phyloP scores from a whole-genome alignment of 2,113 vertebrate genomes.

The Coturnix japonica region DNA sequence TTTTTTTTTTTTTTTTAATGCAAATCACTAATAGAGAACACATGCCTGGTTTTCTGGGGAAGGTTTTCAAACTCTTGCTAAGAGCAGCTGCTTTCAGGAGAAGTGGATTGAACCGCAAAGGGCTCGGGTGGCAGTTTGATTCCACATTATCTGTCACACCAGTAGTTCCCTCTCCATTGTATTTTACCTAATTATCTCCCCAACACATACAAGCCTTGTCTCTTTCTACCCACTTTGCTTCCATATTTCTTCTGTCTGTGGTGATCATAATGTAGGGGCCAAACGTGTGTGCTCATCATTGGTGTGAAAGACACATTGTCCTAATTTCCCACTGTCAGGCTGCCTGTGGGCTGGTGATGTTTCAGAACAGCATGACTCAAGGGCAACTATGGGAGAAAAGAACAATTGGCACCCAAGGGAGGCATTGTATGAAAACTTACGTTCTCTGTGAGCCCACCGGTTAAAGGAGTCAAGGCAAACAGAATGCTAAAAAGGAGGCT shows the following conservation, averaged over 20 bases:
- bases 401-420: constrained; percentile 46
- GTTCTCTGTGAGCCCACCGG: background rate
- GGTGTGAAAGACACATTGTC: constrained; percentile 12
- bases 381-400: constrained; percentile 53
- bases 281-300: background rate
- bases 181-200: constrained; percentile 40
- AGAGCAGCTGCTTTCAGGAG: constrained; percentile 32
- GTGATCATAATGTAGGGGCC: background rate
- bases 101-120: background rate
- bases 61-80: constrained; percentile 25
- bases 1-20: background rate
- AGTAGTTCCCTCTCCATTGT: background rate
- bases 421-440: background rate
- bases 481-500: constrained; percentile 24
- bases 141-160: background rate
- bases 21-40: constrained; percentile 30
- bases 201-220: background rate
- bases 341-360: constrained; percentile 2
- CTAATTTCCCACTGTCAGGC: constrained; percentile 39
- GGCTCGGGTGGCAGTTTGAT: background rate
- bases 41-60: constrained; percentile 7
- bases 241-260: background rate
- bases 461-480: background rate
- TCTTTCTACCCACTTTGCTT: background rate
- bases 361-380: constrained; percentile 32